Evolutionary conservation across 2,888 invertebrate species (phyloP), one percentile per base, ranked within the genome.

Genomic region (Aproaerema taeniolella): DNA sequence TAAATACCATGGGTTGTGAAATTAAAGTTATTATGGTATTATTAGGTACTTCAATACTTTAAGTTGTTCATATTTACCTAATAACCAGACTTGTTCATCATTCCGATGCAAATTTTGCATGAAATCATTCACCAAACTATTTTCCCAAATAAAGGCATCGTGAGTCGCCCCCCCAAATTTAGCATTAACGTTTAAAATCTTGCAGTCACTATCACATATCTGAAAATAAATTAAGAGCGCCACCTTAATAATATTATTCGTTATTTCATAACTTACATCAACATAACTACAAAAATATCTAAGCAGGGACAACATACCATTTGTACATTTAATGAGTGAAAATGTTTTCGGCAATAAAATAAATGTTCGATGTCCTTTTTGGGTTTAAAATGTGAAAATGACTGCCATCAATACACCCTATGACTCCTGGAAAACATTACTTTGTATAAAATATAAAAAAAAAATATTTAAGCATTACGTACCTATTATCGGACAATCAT

Each of bases 91-190:
- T 25, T 7, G n/a, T 35, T 49, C 42, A 33, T 42, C 37, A 13
- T 36, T 1, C 6, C 30, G 30, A 37, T 52, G 41, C 20, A 55
- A 32, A n/a, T 14, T 16, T 39, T 50, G 43, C 39, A 52, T 47
- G 25, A 37, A 40, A 6, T 20, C 12, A 16, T 49, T 40, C 1
- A 49, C 30, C 24, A 43, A 16, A 24, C 53, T 51, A 24, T 50
- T 48, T 28, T 51, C 50, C 56, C 54, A 56, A 13, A 56, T 50
- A 43, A 52, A 55, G 6, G 50, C 32, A 37, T 58, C 58, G 36
- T 58, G 49, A n/a, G 45, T 50, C 6, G 50, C 49, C 14, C 57
- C 58, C 10, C 57, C 56, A 28, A 20, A 61, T 38, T 49, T 52
- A 2, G 59, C 38, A 49, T 58, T 55, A 1, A 58, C 50, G 41